Conservation (phyloP, 2,888 invertebrate genomes). For the Mimas tiliae region DNA sequence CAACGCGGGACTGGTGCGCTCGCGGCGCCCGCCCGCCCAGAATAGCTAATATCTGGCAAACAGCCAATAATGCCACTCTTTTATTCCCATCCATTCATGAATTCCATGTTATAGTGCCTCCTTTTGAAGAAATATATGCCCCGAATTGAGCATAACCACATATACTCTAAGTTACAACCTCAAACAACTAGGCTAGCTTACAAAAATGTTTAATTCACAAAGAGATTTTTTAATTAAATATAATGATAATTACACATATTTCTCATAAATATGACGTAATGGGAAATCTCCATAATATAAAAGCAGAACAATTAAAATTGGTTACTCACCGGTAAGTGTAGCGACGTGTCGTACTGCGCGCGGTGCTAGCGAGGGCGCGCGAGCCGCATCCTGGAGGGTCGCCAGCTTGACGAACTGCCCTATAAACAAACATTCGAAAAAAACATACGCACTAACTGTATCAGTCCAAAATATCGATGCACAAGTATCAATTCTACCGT, state of each 20-base stretch:
- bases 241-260: not conserved
- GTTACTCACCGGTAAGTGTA: constrained; percentile 87
- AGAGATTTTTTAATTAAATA: too few relatives aligned
- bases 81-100: constrained; percentile 75
- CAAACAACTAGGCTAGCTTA: too few relatives aligned
- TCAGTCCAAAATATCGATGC: not conserved
- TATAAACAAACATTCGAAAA: constrained; percentile 37
- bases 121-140: constrained; percentile 13
- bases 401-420: constrained; percentile 89
- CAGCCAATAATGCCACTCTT: constrained; percentile 65
- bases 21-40: constrained; percentile 73
- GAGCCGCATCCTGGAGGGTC: constrained; percentile 90
- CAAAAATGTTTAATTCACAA: too few relatives aligned
- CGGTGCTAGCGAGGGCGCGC: constrained; percentile 87
- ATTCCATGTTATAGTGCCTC: constrained; percentile 24
- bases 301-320: not conserved
- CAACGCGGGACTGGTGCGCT: constrained; percentile 74
- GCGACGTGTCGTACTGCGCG: constrained; percentile 86
- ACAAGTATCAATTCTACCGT: not conserved
- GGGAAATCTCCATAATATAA: not conserved
- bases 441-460: constrained; percentile 1
- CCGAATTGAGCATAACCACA: too few relatives aligned
- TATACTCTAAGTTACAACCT: too few relatives aligned
- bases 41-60: constrained; percentile 70
- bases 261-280: not conserved